A percentile compares a stretch with the other conserved stretches of the same genome.
Conservation (phyloP, 2,888 invertebrate species). For the Caenorhabditis sp. region DNA sequence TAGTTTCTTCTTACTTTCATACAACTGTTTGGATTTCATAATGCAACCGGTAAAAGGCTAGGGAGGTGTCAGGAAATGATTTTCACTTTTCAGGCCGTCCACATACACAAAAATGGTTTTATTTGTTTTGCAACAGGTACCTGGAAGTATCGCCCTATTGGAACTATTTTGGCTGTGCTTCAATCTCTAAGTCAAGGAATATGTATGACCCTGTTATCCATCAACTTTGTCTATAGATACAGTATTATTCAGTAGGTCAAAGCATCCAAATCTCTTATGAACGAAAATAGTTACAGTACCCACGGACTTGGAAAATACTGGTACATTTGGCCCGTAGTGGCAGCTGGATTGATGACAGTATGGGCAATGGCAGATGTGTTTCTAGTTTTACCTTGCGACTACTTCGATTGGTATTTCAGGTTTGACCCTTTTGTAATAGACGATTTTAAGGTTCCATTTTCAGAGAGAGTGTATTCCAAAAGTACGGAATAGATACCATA, state of each 20-base stretch:
- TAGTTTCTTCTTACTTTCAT: conserved; percentile 33
- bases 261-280: background rate
- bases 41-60: conserved; percentile 27
- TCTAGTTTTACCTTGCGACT: conserved; percentile 20
- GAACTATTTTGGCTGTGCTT: conserved; percentile 1
- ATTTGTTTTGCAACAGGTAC: conserved; percentile 35
- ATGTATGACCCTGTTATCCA: conserved; percentile 30
- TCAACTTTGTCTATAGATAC: conserved; percentile 40
- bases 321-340: conserved; percentile 4
- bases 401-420: conserved; percentile 37
- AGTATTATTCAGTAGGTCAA: conserved; percentile 27
- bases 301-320: background rate
- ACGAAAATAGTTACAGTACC: background rate
- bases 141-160: conserved; percentile 20
- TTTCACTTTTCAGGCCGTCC: conserved; percentile 11
- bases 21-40: conserved; percentile 30
- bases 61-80: background rate
- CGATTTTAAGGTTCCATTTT: background rate
- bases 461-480: conserved; percentile 27
- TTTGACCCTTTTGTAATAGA: background rate
- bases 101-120: conserved; percentile 36
- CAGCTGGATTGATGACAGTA: background rate
- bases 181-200: conserved; percentile 46
- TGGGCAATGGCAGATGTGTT: conserved; percentile 22
- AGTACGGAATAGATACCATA: conserved; percentile 10